Conservation (phyloP, 2,888 invertebrate genomes). For the Mesochorus sp. region DNA sequence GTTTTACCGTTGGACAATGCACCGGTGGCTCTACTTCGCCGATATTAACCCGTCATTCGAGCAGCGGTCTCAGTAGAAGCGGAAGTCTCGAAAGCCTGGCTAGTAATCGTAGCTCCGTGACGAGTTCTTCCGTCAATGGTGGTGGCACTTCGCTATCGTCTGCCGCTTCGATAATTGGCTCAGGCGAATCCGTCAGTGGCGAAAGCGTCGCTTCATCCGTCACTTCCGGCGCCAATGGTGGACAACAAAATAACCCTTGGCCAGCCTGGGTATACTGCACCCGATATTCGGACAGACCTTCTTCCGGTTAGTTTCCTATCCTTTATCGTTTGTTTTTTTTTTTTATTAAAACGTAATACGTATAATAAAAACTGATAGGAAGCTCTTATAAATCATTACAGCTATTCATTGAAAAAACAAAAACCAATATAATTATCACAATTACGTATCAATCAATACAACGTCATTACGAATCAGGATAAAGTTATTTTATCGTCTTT, state of each 20-base stretch:
- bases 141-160: conserved; percentile 79
- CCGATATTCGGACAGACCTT: conserved; percentile 93
- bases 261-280: conserved; percentile 99
- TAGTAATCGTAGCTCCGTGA: conserved; percentile 78
- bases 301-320: conserved; percentile 54
- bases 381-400: too few species aligned
- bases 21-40: conserved; percentile 73
- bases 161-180: conserved; percentile 71
- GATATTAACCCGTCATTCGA: conserved; percentile 69
- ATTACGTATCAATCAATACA: too few species aligned
- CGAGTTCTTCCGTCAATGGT: conserved; percentile 76
- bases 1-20: conserved; percentile 45
- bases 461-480: too few species aligned
- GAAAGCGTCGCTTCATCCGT: conserved; percentile 73
- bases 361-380: too few species aligned
- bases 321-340: too few species aligned
- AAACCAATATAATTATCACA: too few species aligned
- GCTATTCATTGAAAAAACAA: too few species aligned
- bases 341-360: too few species aligned
- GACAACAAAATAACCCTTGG: conserved; percentile 85
- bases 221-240: conserved; percentile 58
- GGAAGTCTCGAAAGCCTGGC: conserved; percentile 80
- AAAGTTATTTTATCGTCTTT: too few species aligned
- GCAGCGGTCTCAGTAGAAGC: conserved; percentile 77
- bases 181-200: conserved; percentile 73